A percentile compares a stretch with the other conserved stretches of the same genome.
Conservation (phyloP, 2,888 invertebrate genomes). For the Lacanobia wlatinum region DNA sequence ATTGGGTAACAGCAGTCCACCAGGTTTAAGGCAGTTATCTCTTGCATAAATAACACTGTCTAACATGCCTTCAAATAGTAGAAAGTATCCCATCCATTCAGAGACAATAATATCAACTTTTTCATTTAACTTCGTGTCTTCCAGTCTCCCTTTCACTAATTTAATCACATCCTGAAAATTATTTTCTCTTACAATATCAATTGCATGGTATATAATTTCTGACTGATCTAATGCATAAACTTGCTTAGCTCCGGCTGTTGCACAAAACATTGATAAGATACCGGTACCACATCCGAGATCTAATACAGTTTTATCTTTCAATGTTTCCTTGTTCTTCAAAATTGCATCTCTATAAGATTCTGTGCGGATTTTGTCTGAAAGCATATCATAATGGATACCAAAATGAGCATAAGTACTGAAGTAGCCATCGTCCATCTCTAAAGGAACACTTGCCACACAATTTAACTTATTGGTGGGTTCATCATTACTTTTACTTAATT, state of each 20-base stretch:
- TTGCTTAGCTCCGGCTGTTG: slow-evolving; percentile 97
- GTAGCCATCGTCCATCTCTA: slow-evolving; percentile 94
- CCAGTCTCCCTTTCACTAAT: slow-evolving; percentile 96
- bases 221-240: slow-evolving; percentile 99
- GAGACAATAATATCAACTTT: slow-evolving; percentile 98
- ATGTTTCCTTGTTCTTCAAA: slow-evolving; percentile 92
- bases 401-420: slow-evolving; percentile 97
- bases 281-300: slow-evolving; percentile 99
- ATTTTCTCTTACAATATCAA: slow-evolving; percentile 98
- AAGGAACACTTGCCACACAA: slow-evolving; percentile 87
- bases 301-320: slow-evolving; percentile 95
- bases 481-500: slow-evolving; percentile 64
- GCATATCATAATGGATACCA: slow-evolving; percentile 98
- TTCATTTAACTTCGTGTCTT: slow-evolving; percentile 94
- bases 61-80: slow-evolving; percentile 99
- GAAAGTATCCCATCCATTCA: slow-evolving; percentile 99
- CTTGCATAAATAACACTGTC: slow-evolving; percentile 97
- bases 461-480: slow-evolving; percentile 73
- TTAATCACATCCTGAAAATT: slow-evolving; percentile 93
- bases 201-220: slow-evolving; percentile 98
- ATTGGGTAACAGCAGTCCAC: slow-evolving; percentile 95
- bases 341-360: slow-evolving; percentile 97
- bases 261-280: slow-evolving; percentile 99
- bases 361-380: slow-evolving; percentile 96
- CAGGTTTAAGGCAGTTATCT: slow-evolving; percentile 94